phyloP scores from a whole-genome alignment of 2,888 invertebrate species.

The Coelinius sp. region DNA sequence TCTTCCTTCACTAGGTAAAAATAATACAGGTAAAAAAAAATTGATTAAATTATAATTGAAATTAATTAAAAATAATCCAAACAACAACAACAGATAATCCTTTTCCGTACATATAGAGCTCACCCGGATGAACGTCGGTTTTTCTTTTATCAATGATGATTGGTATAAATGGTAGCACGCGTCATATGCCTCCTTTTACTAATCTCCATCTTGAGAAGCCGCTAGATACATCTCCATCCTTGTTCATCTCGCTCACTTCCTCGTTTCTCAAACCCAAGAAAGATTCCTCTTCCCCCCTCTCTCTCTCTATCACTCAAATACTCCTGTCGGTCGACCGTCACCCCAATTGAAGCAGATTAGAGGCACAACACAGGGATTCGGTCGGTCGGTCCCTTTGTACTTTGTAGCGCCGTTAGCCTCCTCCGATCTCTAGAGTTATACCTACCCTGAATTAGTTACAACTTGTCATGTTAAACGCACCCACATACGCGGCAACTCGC shows the following conservation, averaged over 20 bases:
- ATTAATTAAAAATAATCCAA: no score
- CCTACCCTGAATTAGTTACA: conserved; percentile 68
- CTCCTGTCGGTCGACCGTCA: conserved; percentile 48
- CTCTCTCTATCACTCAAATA: conserved; percentile 48
- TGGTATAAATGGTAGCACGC: conserved; percentile 70
- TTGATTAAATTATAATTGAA: no score
- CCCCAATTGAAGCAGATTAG: conserved; percentile 69
- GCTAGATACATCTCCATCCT: conserved; percentile 17
- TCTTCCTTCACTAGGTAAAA: conserved; percentile 63
- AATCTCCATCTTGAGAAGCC: conserved; percentile 24
- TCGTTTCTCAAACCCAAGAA: not conserved
- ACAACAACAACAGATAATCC: conserved; percentile 27
- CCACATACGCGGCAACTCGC: conserved; percentile 50
- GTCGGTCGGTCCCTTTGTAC: conserved; percentile 66
- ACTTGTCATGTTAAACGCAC: conserved; percentile 67
- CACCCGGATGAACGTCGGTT: conserved; percentile 60
- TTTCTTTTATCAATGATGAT: conserved; percentile 68
- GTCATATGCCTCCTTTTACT: conserved; percentile 60
- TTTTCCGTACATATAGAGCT: conserved; percentile 8
- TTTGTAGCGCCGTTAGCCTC: conserved; percentile 44
- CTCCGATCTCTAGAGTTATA: conserved; percentile 52
- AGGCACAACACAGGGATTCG: conserved; percentile 68
- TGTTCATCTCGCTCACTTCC: not conserved
- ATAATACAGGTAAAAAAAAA: conserved; percentile 62
- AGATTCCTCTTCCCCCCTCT: conserved; percentile 36